A percentile compares a stretch with the other conserved stretches of the same genome.
phyloP scores from a whole-genome alignment of 2,797 vertebrate species.

The Peromyscus eremicus region DNA sequence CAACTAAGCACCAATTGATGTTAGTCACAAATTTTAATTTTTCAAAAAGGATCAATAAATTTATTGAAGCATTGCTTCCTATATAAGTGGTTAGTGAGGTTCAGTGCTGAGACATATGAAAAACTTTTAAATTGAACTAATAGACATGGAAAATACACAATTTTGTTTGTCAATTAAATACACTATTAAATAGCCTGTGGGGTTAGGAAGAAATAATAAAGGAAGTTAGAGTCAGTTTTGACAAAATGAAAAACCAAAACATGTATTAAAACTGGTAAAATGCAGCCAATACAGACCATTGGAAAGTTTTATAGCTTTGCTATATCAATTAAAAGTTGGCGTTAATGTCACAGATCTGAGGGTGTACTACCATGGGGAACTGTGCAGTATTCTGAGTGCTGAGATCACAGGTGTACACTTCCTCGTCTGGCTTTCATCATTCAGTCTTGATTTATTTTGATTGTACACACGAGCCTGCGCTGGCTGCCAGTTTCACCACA shows the following conservation, averaged over 20 bases:
- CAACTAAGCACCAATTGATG: not conserved
- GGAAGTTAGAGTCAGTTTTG: not conserved
- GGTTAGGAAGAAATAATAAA: not conserved
- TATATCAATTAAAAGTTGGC: not conserved
- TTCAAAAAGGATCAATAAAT: not conserved
- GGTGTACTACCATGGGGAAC: not conserved
- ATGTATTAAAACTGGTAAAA: not conserved
- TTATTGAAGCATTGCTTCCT: not conserved
- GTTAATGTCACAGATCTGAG: not conserved
- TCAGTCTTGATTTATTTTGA: not conserved
- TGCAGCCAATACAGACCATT: not conserved
- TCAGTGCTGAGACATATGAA: conserved; percentile 9
- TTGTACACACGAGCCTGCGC: not conserved
- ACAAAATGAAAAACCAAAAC: not conserved
- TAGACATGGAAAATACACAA: not conserved
- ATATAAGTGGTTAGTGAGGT: not conserved
- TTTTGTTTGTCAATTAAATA: not conserved
- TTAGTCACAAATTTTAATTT: not conserved
- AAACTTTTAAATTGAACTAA: not conserved
- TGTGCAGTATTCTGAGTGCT: not conserved
- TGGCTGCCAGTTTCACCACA: not conserved
- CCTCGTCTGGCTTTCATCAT: not conserved
- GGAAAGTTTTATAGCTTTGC: not conserved
- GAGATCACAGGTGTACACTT: not conserved
- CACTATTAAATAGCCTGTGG: not conserved